These are phyloP conservation scores for Palythoa caribaeorum DNA, from an alignment of 92 coral and sea anemone genomes.

Conservation along the genomic window DNA sequence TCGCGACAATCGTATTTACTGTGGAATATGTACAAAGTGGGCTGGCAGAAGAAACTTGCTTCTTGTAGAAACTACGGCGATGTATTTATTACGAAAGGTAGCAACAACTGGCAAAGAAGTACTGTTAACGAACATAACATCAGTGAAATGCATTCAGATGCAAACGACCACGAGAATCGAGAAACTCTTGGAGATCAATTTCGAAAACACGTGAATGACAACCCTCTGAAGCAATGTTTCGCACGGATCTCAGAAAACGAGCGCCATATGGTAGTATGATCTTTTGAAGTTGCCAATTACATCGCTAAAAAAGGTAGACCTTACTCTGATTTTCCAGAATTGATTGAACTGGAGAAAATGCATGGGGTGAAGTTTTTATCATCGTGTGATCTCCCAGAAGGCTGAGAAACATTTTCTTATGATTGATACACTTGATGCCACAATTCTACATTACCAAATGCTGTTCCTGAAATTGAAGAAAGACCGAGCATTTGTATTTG, in stretches of 20 bases:
- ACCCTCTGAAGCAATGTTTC: slow-evolving; percentile 29
- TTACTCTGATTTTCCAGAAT: slow-evolving; percentile 14
- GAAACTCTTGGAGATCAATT: slow-evolving; percentile 54
- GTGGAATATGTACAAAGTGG: too few relatives aligned
- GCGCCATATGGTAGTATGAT: neutral
- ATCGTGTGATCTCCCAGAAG: neutral
- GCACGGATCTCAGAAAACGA: slow-evolving; percentile 3
- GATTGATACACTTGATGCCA: too few relatives aligned
- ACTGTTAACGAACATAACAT: slow-evolving; percentile 48
- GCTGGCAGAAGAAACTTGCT: too few relatives aligned
- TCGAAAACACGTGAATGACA: slow-evolving; percentile 27
- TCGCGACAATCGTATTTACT: too few relatives aligned
- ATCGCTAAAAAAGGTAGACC: slow-evolving; percentile 9
- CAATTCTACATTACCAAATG: too few relatives aligned
- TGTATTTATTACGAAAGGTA: slow-evolving; percentile 52
- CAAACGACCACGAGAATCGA: slow-evolving; percentile 56
- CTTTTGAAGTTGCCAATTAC: slow-evolving; percentile 13
- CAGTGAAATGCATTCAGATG: slow-evolving; percentile 50
- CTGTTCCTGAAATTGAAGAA: too few relatives aligned
- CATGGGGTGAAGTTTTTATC: neutral
- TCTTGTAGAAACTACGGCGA: slow-evolving; percentile 54
- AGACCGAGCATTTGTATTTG: too few relatives aligned
- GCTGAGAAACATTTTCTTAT: too few relatives aligned
- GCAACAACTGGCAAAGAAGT: slow-evolving; percentile 59
- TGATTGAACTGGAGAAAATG: neutral